Conservation (phyloP, 2,797 vertebrate genomes). For the Gobio occitaniae region DNA sequence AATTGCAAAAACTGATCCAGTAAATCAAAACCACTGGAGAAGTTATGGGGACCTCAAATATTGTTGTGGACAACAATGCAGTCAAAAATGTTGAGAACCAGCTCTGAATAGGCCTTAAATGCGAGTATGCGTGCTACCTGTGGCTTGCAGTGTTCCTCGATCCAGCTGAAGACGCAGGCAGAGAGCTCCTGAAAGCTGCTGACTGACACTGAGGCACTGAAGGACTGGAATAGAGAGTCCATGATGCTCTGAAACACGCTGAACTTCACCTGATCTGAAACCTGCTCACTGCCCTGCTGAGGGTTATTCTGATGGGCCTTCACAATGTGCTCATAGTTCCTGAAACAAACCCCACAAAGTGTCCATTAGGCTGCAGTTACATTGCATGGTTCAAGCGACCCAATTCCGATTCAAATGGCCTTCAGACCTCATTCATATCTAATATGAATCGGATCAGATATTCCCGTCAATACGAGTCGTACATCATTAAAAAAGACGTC, state of each 20-base stretch:
- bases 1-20: not conserved
- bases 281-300: slow-evolving; percentile 89
- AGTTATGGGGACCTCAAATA: not conserved
- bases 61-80: not conserved
- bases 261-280: slow-evolving; percentile 97
- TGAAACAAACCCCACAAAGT: slow-evolving; percentile 61
- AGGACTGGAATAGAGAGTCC: slow-evolving; percentile 98
- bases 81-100: not conserved
- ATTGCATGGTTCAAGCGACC: not conserved
- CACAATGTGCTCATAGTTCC: slow-evolving; percentile 98
- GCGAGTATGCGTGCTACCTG: slow-evolving; percentile 79
- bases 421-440: not conserved
- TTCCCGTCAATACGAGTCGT: not conserved
- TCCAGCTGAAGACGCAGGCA: slow-evolving; percentile 97
- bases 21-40: not conserved
- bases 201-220: slow-evolving; percentile 90
- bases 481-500: not conserved
- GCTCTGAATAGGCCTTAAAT: not conserved
- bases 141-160: slow-evolving; percentile 98
- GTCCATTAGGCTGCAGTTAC: not conserved
- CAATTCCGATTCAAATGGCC: not conserved
- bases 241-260: slow-evolving; percentile 97
- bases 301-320: slow-evolving; percentile 97
- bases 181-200: slow-evolving; percentile 96
- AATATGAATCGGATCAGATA: not conserved